Evolutionary conservation across 1,140 invertebrate genomes (phyloP).

Genomic region (Solenopsis invicta): DNA sequence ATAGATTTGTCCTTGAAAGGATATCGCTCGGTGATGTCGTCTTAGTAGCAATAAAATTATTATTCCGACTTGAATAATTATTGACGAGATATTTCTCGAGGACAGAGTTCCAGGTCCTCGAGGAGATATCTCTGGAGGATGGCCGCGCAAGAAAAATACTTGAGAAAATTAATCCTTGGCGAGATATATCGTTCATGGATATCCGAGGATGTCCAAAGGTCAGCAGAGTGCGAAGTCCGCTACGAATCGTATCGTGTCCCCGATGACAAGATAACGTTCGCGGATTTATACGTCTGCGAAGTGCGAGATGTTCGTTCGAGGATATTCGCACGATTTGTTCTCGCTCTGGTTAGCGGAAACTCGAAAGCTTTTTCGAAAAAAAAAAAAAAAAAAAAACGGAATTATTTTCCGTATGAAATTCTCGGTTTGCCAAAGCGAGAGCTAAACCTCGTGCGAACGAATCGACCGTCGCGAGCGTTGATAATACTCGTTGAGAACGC

Average conservation of each 20-base stretch:
- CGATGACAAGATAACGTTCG: neutral
- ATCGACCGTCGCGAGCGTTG: constrained; percentile 27
- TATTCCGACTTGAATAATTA: neutral
- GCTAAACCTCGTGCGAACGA: neutral
- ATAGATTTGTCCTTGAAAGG: constrained; percentile 11
- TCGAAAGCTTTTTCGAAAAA: neutral
- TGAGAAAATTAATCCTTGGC: constrained; percentile 21
- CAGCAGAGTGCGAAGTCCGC: neutral
- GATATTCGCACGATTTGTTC: constrained; percentile 23
- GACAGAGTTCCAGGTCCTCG: neutral
- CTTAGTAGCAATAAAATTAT: neutral
- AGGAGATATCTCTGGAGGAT: constrained; percentile 14
- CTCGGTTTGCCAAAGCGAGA: constrained; percentile 17
- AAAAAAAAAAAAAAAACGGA: neutral
- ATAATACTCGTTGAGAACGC: neutral
- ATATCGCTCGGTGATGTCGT: neutral
- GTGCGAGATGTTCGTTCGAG: neutral
- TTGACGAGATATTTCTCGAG: neutral
- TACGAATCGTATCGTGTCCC: constrained; percentile 9
- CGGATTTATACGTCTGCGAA: neutral
- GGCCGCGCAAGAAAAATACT: neutral
- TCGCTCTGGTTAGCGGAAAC: constrained; percentile 15
- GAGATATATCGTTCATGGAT: neutral
- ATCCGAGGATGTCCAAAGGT: neutral
- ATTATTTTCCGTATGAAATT: neutral